Evolutionary conservation across 2,888 invertebrate species (phyloP).

Genomic region (Ceramica pisi): DNA sequence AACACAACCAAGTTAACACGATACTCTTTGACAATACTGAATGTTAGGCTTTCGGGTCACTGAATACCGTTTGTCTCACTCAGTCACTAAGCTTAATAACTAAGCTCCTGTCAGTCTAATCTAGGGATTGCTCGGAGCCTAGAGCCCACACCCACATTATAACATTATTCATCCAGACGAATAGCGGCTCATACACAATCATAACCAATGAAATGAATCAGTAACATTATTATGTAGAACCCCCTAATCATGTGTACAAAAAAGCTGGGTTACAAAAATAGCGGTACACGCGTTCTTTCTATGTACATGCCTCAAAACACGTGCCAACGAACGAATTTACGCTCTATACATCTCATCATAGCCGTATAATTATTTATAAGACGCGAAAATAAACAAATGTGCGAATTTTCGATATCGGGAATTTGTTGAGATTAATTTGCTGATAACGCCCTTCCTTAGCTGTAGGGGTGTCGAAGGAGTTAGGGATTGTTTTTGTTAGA

Average conservation of each 20-base stretch:
- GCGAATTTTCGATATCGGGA: slow-evolving; percentile 48
- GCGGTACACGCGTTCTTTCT: slow-evolving; percentile 71
- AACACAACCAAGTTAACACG: background rate
- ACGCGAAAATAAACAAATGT: slow-evolving; percentile 65
- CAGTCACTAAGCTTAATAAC: slow-evolving; percentile 13
- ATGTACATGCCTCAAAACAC: slow-evolving; percentile 71
- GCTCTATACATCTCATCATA: slow-evolving; percentile 64
- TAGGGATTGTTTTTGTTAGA: slow-evolving; percentile 22
- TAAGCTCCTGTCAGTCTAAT: slow-evolving; percentile 14
- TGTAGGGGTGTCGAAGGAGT: slow-evolving; percentile 3
- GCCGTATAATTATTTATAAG: slow-evolving; percentile 62
- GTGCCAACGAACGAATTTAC: slow-evolving; percentile 76
- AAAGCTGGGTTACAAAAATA: slow-evolving; percentile 79
- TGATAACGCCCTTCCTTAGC: slow-evolving; percentile 31
- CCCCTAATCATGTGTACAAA: slow-evolving; percentile 73
- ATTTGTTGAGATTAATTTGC: slow-evolving; percentile 40
- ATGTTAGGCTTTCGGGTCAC: background rate
- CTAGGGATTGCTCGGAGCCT: slow-evolving; percentile 16
- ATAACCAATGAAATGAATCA: slow-evolving; percentile 35
- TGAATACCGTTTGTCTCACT: background rate
- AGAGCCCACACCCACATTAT: slow-evolving; percentile 8
- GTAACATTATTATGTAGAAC: slow-evolving; percentile 36
- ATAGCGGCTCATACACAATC: slow-evolving; percentile 19
- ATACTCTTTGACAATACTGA: background rate
- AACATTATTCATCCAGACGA: slow-evolving; percentile 20